Conservation (phyloP, 2,113 vertebrate species). For the Pithys albifrons region DNA sequence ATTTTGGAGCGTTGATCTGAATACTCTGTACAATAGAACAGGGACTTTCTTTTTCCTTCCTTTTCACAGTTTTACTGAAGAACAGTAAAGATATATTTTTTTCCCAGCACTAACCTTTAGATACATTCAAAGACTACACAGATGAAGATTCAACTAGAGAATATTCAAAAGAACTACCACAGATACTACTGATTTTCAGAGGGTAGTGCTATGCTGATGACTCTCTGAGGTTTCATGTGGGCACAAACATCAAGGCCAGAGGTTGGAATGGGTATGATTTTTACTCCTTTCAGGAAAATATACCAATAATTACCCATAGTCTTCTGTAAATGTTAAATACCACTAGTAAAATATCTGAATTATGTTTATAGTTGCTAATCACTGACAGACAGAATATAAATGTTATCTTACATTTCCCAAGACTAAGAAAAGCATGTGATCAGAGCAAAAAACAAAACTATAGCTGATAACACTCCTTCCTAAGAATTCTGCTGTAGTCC, state of each 20-base stretch:
- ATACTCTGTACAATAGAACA: background rate
- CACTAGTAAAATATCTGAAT: background rate
- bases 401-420: background rate
- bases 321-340: background rate
- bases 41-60: background rate
- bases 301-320: background rate
- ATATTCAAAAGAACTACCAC: background rate
- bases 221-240: background rate
- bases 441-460: background rate
- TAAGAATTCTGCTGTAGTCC: background rate
- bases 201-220: background rate
- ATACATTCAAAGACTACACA: background rate
- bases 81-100: background rate
- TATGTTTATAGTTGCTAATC: background rate
- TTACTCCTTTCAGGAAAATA: background rate
- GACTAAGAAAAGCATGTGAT: fast-evolving
- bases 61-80: background rate
- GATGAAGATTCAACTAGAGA: background rate
- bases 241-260: background rate
- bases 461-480: background rate
- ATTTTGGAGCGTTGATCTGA: background rate
- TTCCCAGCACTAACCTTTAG: background rate
- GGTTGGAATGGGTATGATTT: background rate
- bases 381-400: background rate
- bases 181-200: background rate